Base-by-base conservation (phyloP, 2,113 vertebrate genomes). In the Prochilodus magdalenae region DNA sequence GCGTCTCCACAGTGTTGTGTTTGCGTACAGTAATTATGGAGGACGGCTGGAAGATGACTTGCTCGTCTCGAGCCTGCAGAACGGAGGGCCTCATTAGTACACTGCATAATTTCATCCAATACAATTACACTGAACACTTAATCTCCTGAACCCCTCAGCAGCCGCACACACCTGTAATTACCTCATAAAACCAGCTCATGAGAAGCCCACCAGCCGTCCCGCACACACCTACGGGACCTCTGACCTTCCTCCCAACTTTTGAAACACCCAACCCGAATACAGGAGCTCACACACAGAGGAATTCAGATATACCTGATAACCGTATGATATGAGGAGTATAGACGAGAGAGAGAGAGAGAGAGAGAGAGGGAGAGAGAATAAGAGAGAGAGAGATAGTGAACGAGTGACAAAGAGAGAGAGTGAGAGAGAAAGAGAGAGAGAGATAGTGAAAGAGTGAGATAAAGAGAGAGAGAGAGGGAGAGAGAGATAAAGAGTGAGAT, bases 41-140 rank as follows among this genome's bases (percentile, higher is more conserved):
- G 66, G 55, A 75, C 47, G 74, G n/a, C 66, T 29, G 47, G 67
- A 59, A 73, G 30, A 71, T 63, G 77, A 78, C 63, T 71, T 18
- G 67, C 69, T 67, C 59, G 79, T 75, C 69, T 69, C 40, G 60
- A 62, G 72, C 18, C 53, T 30, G 55, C 15, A 84, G 67, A 80
- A 81, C 33, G 71, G 74, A 85, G 78, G 75, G 59, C 53, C 74
- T 88, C 82, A 86, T 84, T 86, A 86, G 73, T 57, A 80, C 77
- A 77, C 71, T 77, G 83, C 84, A 83, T 88, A 76, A 86, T 88
- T 88, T 88, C 71, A 88, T 84, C 70, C 62, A 82, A 83, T 86
- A 80, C 84, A 88, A 83, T 83, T 82, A 86, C 73, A 57, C 75
- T 83, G 82, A 86, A 86, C 73, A 74, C 53, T 83, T 88, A 88